Base-by-base conservation (phyloP, 2,797 vertebrate genomes). In the Megaceryle alcyon region DNA sequence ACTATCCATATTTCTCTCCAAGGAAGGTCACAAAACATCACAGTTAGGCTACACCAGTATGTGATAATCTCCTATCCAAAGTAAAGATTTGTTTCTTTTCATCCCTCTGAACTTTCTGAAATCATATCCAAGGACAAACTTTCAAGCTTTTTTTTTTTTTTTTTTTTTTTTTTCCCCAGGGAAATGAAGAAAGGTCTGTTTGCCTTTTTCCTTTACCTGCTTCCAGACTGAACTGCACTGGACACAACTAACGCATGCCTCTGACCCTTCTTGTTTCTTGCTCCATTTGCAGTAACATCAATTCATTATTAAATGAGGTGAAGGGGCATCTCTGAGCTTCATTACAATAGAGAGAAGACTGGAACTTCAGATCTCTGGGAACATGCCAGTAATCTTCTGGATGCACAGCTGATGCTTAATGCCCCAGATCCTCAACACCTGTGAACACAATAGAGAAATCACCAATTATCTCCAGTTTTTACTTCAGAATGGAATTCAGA, bases 361-460 rank as follows among this genome's bases (percentile, higher is more conserved):
- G 97, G 59, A 97, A 96, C 82, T 98, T 98, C 73, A 96, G 97
- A 14, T 97, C 92, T 97, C 97, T 51, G 98, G 98, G 95, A 99
- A 98, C 61, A 98, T 92, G 43, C 97, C 98, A 4, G 97, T 94
- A 79, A 98, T 94, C 77, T 98, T 98, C 71, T 98, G 98, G 88
- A 98, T 92, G 79, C 98, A 97, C 69, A 98, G 97, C 96, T 98
- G 98, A 93, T 97, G 98, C 46, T 98, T 98, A 88, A 99, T 95
- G 73, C 98, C 98, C 98, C 98, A 98, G 22, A 98, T 95, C 96
- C 98, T 98, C 96, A 99, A 94, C 65, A 99, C 98, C 99, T 99
- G 95, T 20, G 41, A 66, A 61, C 14, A 87, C 14, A 77, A 72
- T 53, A 87, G 85, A 92, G 83, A 86, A 96, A 94, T 86, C 82